phyloP scores from a whole-genome alignment of 2,113 vertebrate genomes.

The Neotoma lepida region DNA sequence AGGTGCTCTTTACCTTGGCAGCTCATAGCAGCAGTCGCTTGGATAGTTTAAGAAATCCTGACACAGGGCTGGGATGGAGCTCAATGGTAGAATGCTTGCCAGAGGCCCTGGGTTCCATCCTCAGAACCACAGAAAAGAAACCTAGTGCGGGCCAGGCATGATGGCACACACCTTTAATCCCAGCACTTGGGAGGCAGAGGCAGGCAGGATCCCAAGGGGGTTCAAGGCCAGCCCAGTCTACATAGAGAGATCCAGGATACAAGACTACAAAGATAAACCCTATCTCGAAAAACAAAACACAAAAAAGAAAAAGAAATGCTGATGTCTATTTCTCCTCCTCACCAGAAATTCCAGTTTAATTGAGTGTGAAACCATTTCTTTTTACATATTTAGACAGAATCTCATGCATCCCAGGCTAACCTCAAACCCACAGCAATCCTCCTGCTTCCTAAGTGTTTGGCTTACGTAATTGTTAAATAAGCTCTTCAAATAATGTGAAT shows the following conservation, averaged over 20 bases:
- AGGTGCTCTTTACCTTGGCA: background rate
- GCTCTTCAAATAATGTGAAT: background rate
- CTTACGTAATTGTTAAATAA: background rate
- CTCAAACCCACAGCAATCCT: background rate
- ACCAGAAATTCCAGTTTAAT: conserved; percentile 4
- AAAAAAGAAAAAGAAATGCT: background rate
- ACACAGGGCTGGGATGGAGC: background rate
- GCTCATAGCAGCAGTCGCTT: background rate
- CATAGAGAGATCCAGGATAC: background rate
- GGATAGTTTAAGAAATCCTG: background rate
- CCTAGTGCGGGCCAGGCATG: background rate
- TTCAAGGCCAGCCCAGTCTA: background rate
- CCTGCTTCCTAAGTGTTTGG: background rate
- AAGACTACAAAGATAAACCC: background rate
- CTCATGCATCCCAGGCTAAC: background rate
- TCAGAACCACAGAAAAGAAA: background rate
- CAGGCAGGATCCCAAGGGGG: background rate
- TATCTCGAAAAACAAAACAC: background rate
- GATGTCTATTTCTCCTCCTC: background rate
- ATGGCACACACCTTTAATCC: background rate
- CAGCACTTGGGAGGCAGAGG: background rate
- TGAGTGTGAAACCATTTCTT: background rate
- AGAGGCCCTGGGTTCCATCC: background rate
- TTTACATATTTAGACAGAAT: background rate
- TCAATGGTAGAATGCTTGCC: no score